Conservation (phyloP, 1,140 invertebrate species). For the Heterodera schachtii region DNA sequence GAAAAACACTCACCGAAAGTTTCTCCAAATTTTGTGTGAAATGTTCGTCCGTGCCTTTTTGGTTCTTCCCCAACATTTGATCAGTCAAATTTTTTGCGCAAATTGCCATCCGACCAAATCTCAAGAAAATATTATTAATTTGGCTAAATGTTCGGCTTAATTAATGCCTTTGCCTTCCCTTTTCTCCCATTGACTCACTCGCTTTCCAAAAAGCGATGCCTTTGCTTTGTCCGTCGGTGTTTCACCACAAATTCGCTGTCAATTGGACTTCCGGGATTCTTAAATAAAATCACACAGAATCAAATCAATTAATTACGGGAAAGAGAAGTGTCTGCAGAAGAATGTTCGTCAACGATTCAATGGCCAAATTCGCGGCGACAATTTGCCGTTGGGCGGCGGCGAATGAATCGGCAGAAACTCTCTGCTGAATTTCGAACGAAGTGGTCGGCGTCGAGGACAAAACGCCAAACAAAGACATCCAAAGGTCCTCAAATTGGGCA, state of each 20-base stretch:
- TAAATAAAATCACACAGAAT: neutral
- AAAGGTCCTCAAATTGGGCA: slow-evolving; percentile 49
- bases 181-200: slow-evolving; percentile 20
- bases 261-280: slow-evolving; percentile 45
- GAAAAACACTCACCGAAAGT: neutral
- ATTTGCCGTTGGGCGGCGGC: slow-evolving; percentile 36
- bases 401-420: neutral
- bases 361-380: slow-evolving; percentile 40
- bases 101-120: slow-evolving; percentile 26
- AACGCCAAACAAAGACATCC: slow-evolving; percentile 57
- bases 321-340: slow-evolving; percentile 43
- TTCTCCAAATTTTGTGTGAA: slow-evolving; percentile 9
- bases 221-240: slow-evolving; percentile 36
- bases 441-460: slow-evolving; percentile 49
- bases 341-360: slow-evolving; percentile 41
- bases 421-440: slow-evolving; percentile 20
- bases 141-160: neutral
- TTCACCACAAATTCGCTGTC: slow-evolving; percentile 46
- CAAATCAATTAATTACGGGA: slow-evolving; percentile 18
- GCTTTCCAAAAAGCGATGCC: slow-evolving; percentile 46
- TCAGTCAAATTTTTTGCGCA: slow-evolving; percentile 14
- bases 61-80: slow-evolving; percentile 3
- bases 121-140: neutral
- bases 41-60: neutral
- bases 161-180: too few species aligned